Evolutionary conservation across 2,888 invertebrate genomes (phyloP), one percentile per base, ranked within the genome.

Genomic region (Acleris cristana): DNA sequence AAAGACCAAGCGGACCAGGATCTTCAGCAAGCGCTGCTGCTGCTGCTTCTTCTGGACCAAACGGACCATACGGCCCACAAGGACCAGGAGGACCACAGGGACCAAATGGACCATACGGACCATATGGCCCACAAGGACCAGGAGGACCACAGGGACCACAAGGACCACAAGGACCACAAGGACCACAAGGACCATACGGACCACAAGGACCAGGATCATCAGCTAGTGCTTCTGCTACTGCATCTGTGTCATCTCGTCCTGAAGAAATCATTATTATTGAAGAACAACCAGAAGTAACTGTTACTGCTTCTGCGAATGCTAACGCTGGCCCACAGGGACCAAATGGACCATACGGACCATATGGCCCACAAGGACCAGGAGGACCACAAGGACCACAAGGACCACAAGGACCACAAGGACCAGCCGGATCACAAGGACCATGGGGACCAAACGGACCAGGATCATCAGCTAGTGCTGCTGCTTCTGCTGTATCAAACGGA

Each of bases 221-320:
- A 49, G 53, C 64, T 34, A 34, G 34, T 2, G 34, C 34, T 48
- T 34, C 12, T 10, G 58, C 64, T 64, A 3, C 26, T 48, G 58
- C 64, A 8, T 1, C 61, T 34, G 61, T 30, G 23, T 44, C 44
- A 16, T 48, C 23, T 10, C n/a, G 45, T 2, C 62, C 62, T 45
- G 34, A 26, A 18, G 53, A 44, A 44, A 56, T 40, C 1, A 56
- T 56, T 10, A 54, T 54, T 54, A 30, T 54, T 30, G 54, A 54
- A 56, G 53, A 53, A 12, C 44, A 48, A 53, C 61, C 61, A 53
- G 23, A 52, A 55, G 60, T 64, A 58, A 44, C 64, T 44, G 67
- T 65, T 6, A 48, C 69, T 52, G 49, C 70, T 61, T 67, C 40
- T 60, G 61, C 69, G 23, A 55, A 64, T 3, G 69, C 72, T 26